Evolutionary conservation across 2,888 invertebrate species (phyloP).

Genomic region (Acleris cristana): DNA sequence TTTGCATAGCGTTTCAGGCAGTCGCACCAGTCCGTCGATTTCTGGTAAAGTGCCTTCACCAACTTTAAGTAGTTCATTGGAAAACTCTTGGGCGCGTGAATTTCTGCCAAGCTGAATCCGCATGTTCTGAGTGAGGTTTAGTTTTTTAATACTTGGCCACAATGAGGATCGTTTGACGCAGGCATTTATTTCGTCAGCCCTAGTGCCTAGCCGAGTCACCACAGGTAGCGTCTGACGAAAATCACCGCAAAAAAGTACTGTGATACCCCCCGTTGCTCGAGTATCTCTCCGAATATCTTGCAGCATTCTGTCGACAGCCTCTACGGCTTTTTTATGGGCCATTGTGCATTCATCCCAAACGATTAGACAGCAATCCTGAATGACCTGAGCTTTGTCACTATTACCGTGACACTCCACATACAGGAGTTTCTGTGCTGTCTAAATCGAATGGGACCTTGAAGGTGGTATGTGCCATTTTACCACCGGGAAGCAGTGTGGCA

Average conservation of each 20-base stretch:
- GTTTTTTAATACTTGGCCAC: background rate
- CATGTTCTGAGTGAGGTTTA: constrained; percentile 8
- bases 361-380: constrained; percentile 40
- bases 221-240: constrained; percentile 4
- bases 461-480: constrained; percentile 36
- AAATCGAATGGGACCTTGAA: constrained; percentile 37
- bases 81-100: background rate
- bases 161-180: background rate
- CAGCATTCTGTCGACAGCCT: constrained; percentile 32
- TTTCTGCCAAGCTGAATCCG: background rate
- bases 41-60: background rate
- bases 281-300: constrained; percentile 18
- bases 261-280: constrained; percentile 1
- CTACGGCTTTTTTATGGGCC: constrained; percentile 39
- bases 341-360: constrained; percentile 48
- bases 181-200: constrained; percentile 13
- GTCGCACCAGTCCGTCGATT: background rate
- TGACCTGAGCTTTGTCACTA: constrained; percentile 16
- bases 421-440: constrained; percentile 19
- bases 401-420: constrained; percentile 13
- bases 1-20: background rate
- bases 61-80: background rate
- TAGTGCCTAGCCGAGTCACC: constrained; percentile 7
- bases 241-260: constrained; percentile 3
- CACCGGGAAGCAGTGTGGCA: constrained; percentile 36